Percentiles rank a stretch among this genome's conserved stretches.
Evolutionary conservation across 30 jellyfish, hydroid and myxozoan species (phyloP).

Genomic region (Hydractinia symbiolongicarpus): DNA sequence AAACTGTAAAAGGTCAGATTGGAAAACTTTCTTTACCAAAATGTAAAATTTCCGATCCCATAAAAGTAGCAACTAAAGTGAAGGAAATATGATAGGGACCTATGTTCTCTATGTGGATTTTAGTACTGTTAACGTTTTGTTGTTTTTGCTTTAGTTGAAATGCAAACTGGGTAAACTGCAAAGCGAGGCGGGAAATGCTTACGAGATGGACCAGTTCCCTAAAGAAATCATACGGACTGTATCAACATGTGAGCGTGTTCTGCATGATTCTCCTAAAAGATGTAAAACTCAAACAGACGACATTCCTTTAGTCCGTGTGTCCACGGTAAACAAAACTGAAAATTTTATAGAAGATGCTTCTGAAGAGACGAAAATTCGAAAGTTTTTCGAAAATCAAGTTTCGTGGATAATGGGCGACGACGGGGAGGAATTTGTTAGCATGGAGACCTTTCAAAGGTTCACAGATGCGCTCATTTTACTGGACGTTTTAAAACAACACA

Average conservation of each 20-base stretch:
- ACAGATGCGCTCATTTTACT: slow-evolving; percentile 81
- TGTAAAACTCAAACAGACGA: slow-evolving; percentile 56
- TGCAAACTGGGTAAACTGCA: slow-evolving; percentile 60
- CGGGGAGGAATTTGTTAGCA: slow-evolving; percentile 93
- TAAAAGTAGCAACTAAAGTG: too few species aligned
- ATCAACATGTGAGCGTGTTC: slow-evolving; percentile 27
- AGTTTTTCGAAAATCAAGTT: slow-evolving; percentile 80
- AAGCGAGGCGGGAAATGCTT: slow-evolving; percentile 37
- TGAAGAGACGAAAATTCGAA: slow-evolving; percentile 36
- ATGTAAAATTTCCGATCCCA: too few species aligned
- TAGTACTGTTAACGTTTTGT: too few species aligned
- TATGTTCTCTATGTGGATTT: too few species aligned
- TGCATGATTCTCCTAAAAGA: slow-evolving; percentile 55
- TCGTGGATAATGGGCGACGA: slow-evolving; percentile 87
- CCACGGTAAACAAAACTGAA: slow-evolving; percentile 38
- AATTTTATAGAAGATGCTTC: slow-evolving; percentile 23
- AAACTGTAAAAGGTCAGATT: too few species aligned
- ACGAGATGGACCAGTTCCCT: slow-evolving; percentile 83
- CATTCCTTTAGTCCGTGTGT: slow-evolving; percentile 63
- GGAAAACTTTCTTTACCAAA: too few species aligned
- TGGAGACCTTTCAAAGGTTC: slow-evolving; percentile 70
- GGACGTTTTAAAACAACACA: slow-evolving; percentile 82
- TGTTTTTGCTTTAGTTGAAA: slow-evolving; percentile 41
- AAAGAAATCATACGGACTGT: slow-evolving; percentile 10
- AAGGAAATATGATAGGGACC: too few species aligned